Evolutionary conservation across 37 sponge, comb jelly and placozoan species (phyloP).

Genomic region (Chondrilla cf. caribensis): DNA sequence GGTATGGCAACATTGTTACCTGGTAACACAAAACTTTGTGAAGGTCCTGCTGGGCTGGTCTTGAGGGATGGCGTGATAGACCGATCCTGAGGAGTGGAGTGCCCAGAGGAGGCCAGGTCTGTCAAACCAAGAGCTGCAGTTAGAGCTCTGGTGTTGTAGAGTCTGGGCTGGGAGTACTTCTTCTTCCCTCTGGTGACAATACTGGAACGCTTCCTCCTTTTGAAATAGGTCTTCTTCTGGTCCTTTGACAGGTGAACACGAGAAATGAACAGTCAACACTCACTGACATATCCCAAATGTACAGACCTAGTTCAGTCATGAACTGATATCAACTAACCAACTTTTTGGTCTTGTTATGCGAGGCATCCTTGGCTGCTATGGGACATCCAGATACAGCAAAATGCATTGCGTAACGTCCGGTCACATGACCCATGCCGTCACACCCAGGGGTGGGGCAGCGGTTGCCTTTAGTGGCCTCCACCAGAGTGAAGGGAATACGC

Average conservation of each 20-base stretch:
- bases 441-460: slow-evolving; percentile 79
- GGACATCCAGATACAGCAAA: slow-evolving; percentile 82
- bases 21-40: background rate
- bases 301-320: too few relatives aligned
- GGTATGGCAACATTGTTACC: too few relatives aligned
- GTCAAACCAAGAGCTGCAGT: slow-evolving; percentile 8
- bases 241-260: background rate
- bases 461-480: slow-evolving; percentile 74
- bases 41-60: background rate
- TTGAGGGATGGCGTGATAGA: background rate
- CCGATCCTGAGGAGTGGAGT: background rate
- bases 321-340: too few relatives aligned
- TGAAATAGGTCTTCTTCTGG: background rate
- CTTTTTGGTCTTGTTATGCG: background rate
- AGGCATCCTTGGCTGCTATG: background rate
- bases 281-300: background rate
- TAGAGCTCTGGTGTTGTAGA: slow-evolving; percentile 26
- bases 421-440: slow-evolving; percentile 70
- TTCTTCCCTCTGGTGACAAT: background rate
- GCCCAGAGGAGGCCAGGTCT: background rate
- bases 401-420: slow-evolving; percentile 65
- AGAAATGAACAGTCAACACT: background rate
- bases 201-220: background rate
- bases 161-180: background rate
- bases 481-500: slow-evolving; percentile 70